Percentiles rank a stretch among this genome's conserved stretches.
Conservation (phyloP, 2,113 vertebrate genomes). For the Clarias macrocephalus region DNA sequence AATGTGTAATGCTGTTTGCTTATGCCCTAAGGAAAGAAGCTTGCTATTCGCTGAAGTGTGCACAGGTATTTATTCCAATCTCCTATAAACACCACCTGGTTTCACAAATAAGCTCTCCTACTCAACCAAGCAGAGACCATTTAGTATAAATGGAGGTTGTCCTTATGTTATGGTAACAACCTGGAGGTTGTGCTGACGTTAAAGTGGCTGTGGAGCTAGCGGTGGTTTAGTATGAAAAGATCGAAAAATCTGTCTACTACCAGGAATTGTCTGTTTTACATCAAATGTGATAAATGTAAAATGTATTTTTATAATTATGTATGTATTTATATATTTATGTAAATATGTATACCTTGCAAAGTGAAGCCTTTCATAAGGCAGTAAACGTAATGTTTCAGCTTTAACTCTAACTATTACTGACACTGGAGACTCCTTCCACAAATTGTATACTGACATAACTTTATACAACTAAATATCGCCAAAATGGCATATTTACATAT, state of each 20-base stretch:
- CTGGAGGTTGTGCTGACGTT: neutral
- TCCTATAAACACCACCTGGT: constrained; percentile 1
- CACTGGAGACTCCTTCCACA: neutral
- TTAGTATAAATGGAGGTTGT: neutral
- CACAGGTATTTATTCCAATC: constrained; percentile 10
- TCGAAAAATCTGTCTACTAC: neutral
- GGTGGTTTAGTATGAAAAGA: neutral
- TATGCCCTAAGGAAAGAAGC: neutral
- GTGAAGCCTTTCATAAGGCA: neutral
- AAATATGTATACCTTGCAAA: neutral
- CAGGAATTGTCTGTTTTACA: neutral
- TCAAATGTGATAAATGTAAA: neutral
- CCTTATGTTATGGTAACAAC: neutral
- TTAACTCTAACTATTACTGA: neutral
- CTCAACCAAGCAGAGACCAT: neutral
- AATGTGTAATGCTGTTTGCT: neutral
- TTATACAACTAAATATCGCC: neutral
- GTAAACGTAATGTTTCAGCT: neutral
- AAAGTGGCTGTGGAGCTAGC: neutral
- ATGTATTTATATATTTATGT: no score
- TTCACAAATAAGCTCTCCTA: constrained; percentile 23
- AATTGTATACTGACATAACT: neutral
- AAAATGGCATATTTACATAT: neutral
- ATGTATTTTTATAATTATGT: no score
- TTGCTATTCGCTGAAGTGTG: neutral